These are phyloP conservation scores for Colostygia pectinataria DNA, from an alignment of 2,888 invertebrate genomes.

Conservation along the genomic window DNA sequence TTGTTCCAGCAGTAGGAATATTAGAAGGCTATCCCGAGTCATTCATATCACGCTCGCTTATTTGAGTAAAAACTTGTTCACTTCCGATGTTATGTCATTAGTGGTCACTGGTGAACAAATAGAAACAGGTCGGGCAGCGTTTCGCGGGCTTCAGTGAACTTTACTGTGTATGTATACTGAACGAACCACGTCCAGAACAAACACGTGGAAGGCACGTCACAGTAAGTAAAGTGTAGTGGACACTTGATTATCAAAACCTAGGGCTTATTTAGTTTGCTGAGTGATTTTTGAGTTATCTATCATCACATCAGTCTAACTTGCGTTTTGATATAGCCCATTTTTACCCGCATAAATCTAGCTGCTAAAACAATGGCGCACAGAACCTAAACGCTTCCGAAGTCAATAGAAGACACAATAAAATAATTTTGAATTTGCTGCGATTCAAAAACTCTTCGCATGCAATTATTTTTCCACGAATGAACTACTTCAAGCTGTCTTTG, in stretches of 20 bases:
- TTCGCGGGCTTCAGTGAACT: constrained; percentile 63
- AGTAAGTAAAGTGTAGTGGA: constrained; percentile 32
- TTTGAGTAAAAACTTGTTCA: constrained; percentile 49
- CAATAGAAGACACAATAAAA: too few species aligned
- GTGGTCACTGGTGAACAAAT: constrained; percentile 33
- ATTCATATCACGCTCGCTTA: constrained; percentile 33
- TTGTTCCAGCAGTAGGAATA: too few species aligned
- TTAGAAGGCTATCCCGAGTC: too few species aligned
- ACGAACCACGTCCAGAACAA: constrained; percentile 63
- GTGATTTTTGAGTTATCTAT: neutral
- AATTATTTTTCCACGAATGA: constrained; percentile 1
- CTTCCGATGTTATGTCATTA: constrained; percentile 52
- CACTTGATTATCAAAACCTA: constrained; percentile 4
- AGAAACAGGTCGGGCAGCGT: constrained; percentile 51
- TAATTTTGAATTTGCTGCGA: too few species aligned
- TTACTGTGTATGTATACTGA: constrained; percentile 52
- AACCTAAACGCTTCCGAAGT: too few species aligned
- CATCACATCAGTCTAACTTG: too few species aligned
- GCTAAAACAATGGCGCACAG: too few species aligned
- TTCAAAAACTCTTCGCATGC: too few species aligned
- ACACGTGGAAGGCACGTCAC: constrained; percentile 60
- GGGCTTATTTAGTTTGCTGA: constrained; percentile 4
- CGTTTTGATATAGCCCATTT: too few species aligned
- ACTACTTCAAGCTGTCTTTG: neutral
- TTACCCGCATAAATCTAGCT: too few species aligned